Evolutionary conservation across 1,140 invertebrate genomes (phyloP).

Genomic region (Drosophila mayri): DNA sequence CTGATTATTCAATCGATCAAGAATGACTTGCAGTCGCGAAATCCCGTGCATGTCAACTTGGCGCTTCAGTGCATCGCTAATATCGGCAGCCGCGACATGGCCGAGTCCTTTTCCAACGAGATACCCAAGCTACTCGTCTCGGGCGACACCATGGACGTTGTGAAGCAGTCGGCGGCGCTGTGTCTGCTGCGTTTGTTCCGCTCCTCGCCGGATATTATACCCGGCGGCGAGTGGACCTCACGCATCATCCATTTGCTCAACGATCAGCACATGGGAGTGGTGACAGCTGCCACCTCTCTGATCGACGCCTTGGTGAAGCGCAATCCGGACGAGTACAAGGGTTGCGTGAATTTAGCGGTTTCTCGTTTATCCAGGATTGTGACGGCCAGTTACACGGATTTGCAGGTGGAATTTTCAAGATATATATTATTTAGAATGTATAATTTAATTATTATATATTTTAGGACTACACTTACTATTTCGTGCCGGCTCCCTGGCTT

Average conservation of each 20-base stretch:
- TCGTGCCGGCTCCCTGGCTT: conserved; percentile 99
- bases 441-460: neutral
- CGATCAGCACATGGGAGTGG: conserved; percentile 99
- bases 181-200: conserved; percentile 97
- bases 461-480: conserved; percentile 99
- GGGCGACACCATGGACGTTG: conserved; percentile 99
- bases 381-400: conserved; percentile 98
- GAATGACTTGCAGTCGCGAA: conserved; percentile 98
- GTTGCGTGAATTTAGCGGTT: conserved; percentile 98
- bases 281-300: conserved; percentile 98
- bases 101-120: conserved; percentile 98
- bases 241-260: conserved; percentile 99
- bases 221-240: conserved; percentile 99
- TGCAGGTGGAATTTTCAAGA: conserved; percentile 87
- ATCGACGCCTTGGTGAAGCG: conserved; percentile 99
- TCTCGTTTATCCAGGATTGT: conserved; percentile 98
- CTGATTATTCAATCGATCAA: conserved; percentile 99
- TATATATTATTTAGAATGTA: neutral
- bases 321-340: conserved; percentile 99
- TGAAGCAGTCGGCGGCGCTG: conserved; percentile 99
- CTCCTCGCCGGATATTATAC: conserved; percentile 97
- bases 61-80: conserved; percentile 99
- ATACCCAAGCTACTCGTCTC: conserved; percentile 99
- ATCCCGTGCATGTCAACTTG: conserved; percentile 99
- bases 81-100: conserved; percentile 99